Percentiles rank a stretch among this genome's conserved stretches.
Evolutionary conservation across 2,797 vertebrate genomes (phyloP).

Genomic region (Galagoides demidoff): DNA sequence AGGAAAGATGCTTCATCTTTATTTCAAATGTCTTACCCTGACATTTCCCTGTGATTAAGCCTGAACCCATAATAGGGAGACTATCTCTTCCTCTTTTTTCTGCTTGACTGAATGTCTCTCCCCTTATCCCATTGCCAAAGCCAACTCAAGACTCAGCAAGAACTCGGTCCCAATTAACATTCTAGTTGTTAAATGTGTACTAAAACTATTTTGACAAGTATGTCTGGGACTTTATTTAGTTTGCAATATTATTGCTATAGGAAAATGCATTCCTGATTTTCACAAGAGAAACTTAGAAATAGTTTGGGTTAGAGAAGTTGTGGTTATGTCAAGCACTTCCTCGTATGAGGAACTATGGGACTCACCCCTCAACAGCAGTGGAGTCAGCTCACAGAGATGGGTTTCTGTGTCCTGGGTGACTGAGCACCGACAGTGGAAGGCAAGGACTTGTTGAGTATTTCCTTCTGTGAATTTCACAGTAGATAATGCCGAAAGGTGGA

Average conservation of each 20-base stretch:
- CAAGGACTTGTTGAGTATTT: neutral
- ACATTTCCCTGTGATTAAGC: neutral
- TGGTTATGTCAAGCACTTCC: neutral
- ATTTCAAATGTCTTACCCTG: neutral
- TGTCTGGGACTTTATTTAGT: neutral
- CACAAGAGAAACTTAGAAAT: neutral
- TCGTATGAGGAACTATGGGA: neutral
- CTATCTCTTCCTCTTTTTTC: neutral
- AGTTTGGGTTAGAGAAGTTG: neutral
- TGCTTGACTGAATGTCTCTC: neutral
- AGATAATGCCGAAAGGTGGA: slow-evolving; percentile 32
- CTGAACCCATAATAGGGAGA: neutral
- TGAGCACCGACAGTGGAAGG: neutral
- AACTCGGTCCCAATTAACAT: neutral
- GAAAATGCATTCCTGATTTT: neutral
- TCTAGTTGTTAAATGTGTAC: neutral
- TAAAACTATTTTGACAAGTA: neutral
- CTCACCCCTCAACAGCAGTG: no score
- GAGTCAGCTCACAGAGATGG: fast-evolving
- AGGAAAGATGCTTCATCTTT: neutral
- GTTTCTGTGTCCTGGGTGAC: neutral
- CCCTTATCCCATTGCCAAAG: neutral
- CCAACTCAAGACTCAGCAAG: neutral
- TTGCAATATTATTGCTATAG: neutral
- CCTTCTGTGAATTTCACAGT: slow-evolving; percentile 35